Evolutionary conservation across 2,888 invertebrate genomes (phyloP).

Genomic region (Arrhopalites spinosus): DNA sequence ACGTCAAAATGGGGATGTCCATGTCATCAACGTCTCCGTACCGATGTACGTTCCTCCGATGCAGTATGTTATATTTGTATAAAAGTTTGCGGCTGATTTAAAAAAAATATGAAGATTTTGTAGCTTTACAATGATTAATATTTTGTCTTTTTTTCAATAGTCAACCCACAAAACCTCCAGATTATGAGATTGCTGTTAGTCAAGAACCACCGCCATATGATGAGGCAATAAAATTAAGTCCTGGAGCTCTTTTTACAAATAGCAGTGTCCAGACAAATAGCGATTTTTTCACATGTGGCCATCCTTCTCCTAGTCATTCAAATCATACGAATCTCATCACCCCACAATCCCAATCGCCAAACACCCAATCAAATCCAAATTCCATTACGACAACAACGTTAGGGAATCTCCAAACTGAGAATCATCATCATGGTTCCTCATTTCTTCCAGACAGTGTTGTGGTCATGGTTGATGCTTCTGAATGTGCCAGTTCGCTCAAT

Average conservation of each 20-base stretch:
- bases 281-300: constrained; percentile 38
- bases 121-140: background rate
- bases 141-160: too few species aligned
- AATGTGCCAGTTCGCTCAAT: constrained; percentile 21
- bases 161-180: constrained; percentile 67
- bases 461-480: constrained; percentile 33
- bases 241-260: constrained; percentile 57
- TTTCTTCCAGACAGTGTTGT: constrained; percentile 22
- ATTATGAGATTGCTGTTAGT: constrained; percentile 72
- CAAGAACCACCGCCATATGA: constrained; percentile 70
- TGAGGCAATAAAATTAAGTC: constrained; percentile 73
- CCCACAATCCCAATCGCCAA: background rate
- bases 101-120: too few species aligned
- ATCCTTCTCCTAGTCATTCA: constrained; percentile 51
- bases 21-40: constrained; percentile 55
- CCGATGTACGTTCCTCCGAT: constrained; percentile 52
- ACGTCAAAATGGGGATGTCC: constrained; percentile 48
- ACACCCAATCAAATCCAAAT: background rate
- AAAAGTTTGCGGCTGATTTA: too few species aligned
- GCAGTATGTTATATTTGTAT: too few species aligned
- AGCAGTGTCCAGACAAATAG: constrained; percentile 7
- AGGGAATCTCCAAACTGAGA: background rate
- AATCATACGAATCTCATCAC: constrained; percentile 16
- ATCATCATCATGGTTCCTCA: background rate
- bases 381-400: background rate